phyloP scores from a whole-genome alignment of 2,888 invertebrate species.

The Epirrhoe tristata region DNA sequence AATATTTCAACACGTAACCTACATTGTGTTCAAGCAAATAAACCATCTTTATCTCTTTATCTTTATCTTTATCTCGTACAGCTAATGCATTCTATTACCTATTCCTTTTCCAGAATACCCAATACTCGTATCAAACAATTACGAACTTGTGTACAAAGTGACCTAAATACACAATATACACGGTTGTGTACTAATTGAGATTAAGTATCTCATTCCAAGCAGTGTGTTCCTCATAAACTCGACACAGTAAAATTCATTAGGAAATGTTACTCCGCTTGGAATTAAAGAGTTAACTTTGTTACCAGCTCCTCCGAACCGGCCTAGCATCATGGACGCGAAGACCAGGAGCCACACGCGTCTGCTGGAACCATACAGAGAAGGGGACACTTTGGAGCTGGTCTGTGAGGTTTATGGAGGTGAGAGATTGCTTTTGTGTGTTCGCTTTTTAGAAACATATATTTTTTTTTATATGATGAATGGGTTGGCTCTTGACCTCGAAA shows the following conservation, averaged over 20 bases:
- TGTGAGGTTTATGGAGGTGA: conserved; percentile 93
- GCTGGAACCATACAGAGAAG: conserved; percentile 94
- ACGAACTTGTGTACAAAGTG: background rate
- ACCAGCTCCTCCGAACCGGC: conserved; percentile 92
- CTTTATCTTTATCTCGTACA: too few relatives aligned
- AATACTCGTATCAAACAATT: background rate
- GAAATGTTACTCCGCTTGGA: conserved; percentile 1
- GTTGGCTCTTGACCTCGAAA: too few relatives aligned
- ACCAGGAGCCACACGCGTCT: conserved; percentile 89
- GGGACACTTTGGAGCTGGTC: conserved; percentile 90
- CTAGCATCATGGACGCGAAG: conserved; percentile 91
- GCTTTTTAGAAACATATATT: too few relatives aligned
- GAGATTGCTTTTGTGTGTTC: conserved; percentile 6
- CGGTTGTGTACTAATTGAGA: conserved; percentile 19
- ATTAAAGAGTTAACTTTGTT: conserved; percentile 2
- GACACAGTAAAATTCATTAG: conserved; percentile 20
- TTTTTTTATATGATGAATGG: too few relatives aligned
- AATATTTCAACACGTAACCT: too few relatives aligned
- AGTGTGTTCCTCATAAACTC: conserved; percentile 10
- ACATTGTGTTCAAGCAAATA: too few relatives aligned
- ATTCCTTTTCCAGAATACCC: background rate
- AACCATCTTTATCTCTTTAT: too few relatives aligned
- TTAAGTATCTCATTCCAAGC: conserved; percentile 13
- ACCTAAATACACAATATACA: conserved; percentile 2
- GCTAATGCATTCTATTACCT: background rate